Evolutionary conservation across 2,113 vertebrate genomes (phyloP).

Genomic region (Grammomys surdaster): DNA sequence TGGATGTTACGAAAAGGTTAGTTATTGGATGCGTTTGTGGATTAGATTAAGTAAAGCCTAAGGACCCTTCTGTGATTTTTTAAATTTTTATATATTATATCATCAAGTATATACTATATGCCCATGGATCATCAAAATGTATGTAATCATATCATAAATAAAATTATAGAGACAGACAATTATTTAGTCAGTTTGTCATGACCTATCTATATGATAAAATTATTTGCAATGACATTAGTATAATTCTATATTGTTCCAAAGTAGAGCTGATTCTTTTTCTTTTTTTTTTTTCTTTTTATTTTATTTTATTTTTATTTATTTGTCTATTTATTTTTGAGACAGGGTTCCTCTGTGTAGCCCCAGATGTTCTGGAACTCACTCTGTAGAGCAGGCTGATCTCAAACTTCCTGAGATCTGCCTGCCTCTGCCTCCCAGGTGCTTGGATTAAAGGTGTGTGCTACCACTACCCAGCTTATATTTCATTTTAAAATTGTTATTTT

Average conservation of each 20-base stretch:
- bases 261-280: neutral
- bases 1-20: neutral
- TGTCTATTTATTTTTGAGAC: neutral
- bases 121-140: neutral
- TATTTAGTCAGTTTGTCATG: conserved; percentile 22
- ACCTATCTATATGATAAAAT: conserved; percentile 24
- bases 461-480: neutral
- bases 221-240: conserved; percentile 11
- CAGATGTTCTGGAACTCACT: neutral
- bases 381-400: no score
- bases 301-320: neutral
- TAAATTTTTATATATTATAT: conserved; percentile 8
- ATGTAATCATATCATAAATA: neutral
- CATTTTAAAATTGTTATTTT: neutral
- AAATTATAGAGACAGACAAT: conserved; percentile 6
- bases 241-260: conserved; percentile 51
- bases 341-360: neutral
- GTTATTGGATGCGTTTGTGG: neutral
- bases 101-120: neutral
- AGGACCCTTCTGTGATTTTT: neutral
- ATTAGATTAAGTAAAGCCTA: conserved; percentile 25
- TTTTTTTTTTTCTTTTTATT: neutral
- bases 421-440: neutral
- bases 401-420: neutral
- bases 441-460: neutral